Evolutionary conservation across 2,888 invertebrate genomes (phyloP), one percentile per base, ranked within the genome.

Genomic region (Hyles lineata): DNA sequence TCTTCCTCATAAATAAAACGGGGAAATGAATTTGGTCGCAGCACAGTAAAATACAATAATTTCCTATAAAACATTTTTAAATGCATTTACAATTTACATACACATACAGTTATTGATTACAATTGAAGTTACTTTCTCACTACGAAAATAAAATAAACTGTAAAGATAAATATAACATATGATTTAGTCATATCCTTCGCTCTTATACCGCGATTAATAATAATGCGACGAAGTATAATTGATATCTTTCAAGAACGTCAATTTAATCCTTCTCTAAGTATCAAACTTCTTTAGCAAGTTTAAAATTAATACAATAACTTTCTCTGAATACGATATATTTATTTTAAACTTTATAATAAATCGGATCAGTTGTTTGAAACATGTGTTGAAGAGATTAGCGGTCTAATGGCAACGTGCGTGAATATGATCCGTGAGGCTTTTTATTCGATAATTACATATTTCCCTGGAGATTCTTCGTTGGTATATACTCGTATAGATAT

Each of bases 11-110:
- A 62, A 55, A 70, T 21, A 71, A 35, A 55, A 6, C 9, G 21
- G 58, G 72, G 23, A 58, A 72, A 43, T 63, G n/a, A 67, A 32
- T 67, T 63, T 72, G 32, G 63, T 58, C 21, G 62, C 32, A 61
- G 25, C 61, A 61, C 23, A 63, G 43, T 43, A 21, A 43, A 43
- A 67, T 23, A 23, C 67, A 17, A 50, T 63, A 11, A 63, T 21
- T 11, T 43, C n/a, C 43, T 43, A 15, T 43, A 43, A 63, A 43
- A 21, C 0, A 29, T 62, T 62, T 9, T 35, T 62, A 17, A 61
- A 2, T 61, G 43, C 0, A 63, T 21, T 43, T 43, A 63, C n/a
- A 35, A 63, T 21, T 43, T 43, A 63, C n/a, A 35, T n/a, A 43
- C 21, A 21, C 21, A 60, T 29, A 60, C 25, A 29, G 17, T 17